A percentile compares a stretch with the other conserved stretches of the same genome.
Conservation (phyloP, 2,113 vertebrate species). For the Geococcyx californianus region DNA sequence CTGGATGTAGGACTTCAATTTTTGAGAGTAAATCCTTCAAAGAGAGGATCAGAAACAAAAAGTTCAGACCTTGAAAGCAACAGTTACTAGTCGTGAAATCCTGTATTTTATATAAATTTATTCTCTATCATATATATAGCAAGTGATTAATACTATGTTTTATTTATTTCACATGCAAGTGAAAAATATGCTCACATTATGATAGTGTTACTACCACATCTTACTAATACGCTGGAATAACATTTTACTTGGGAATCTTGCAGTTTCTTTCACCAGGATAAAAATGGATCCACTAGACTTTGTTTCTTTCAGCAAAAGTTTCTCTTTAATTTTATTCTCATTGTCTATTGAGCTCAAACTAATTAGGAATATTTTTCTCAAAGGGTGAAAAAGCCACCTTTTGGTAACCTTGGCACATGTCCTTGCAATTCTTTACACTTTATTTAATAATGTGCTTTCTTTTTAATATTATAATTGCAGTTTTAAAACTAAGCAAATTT, state of each 20-base stretch:
- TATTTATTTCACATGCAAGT: background rate
- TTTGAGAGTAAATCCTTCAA: background rate
- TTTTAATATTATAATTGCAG: background rate
- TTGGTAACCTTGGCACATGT: background rate
- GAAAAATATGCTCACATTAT: background rate
- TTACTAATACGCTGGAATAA: background rate
- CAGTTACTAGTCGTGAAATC: background rate
- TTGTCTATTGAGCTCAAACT: background rate
- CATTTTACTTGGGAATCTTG: background rate
- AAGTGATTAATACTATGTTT: background rate
- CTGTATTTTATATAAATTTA: background rate
- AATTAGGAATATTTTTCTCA: background rate
- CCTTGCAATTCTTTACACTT: background rate
- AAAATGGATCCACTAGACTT: background rate
- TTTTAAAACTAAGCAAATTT: constrained; percentile 29
- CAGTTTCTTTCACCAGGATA: background rate
- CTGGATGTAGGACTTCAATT: background rate
- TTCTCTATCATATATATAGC: background rate
- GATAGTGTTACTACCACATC: background rate
- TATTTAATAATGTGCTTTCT: constrained; percentile 4
- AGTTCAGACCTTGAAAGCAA: background rate
- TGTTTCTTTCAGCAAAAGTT: background rate
- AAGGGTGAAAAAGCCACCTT: background rate
- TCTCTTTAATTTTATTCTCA: background rate
- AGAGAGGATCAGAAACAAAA: background rate